A percentile compares a stretch with the other conserved stretches of the same genome.
Evolutionary conservation across 1,140 invertebrate species (phyloP).

Genomic region (Apis dorsata): DNA sequence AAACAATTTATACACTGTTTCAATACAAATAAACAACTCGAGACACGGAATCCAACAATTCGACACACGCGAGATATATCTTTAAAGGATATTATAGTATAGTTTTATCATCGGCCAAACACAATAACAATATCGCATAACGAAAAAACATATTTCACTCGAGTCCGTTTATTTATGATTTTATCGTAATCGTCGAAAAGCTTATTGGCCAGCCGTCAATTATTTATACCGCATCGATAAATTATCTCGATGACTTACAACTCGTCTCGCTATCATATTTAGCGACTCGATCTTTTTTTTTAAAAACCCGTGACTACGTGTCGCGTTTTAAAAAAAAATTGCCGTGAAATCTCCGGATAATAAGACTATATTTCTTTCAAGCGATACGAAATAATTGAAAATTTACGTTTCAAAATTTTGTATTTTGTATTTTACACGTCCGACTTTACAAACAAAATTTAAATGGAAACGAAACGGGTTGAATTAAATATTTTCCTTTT

Average conservation of each 20-base stretch:
- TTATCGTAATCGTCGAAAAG: constrained; percentile 9
- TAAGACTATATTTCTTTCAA: neutral
- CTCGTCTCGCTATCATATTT: neutral
- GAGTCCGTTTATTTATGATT: constrained; percentile 15
- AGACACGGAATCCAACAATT: neutral
- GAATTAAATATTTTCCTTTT: neutral
- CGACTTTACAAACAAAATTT: no score
- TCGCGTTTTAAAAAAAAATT: neutral
- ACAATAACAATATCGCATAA: neutral
- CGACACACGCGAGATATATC: neutral
- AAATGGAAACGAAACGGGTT: neutral
- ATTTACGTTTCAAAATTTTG: no score
- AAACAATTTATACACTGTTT: neutral
- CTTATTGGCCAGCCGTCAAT: constrained; percentile 4
- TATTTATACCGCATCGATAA: constrained; percentile 7
- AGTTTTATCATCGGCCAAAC: constrained; percentile 1
- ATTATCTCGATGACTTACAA: neutral
- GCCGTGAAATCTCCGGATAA: neutral
- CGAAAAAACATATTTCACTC: neutral
- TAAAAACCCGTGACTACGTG: neutral
- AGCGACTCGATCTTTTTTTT: no score
- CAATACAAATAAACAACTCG: neutral
- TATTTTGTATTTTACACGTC: no score
- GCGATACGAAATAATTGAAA: neutral
- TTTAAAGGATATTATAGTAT: neutral